Evolutionary conservation across 2,888 invertebrate genomes (phyloP), one percentile per base, ranked within the genome.

Genomic region (Hydrotaea cyrtoneurina): DNA sequence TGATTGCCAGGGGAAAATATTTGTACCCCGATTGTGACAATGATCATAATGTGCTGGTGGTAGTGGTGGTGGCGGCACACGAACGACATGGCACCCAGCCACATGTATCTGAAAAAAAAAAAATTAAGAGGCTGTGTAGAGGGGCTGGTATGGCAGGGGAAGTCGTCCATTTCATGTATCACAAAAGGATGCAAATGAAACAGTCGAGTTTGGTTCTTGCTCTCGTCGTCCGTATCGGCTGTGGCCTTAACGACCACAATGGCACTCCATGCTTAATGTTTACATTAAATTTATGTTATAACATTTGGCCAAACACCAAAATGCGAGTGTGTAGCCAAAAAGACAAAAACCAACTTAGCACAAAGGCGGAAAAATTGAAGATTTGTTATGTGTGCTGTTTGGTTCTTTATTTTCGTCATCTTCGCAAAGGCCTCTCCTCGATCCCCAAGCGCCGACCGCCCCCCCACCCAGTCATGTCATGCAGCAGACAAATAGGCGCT

Each of bases 401-500:
- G n/a, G 80, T 77, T 81, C 31, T 78, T 83, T 80, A 79, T 59
- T 76, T 77, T 81, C 80, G 77, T 71, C 80, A 82, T 85, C 64
- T 75, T 75, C 15, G 46, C 78, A 75, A 19, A 23, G 46, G n/a
- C n/a, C n/a, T n/a, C n/a, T n/a, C n/a, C n/a, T n/a, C n/a, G n/a
- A n/a, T n/a, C n/a, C n/a, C n/a, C n/a, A n/a, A n/a, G n/a, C n/a
- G n/a, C n/a, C n/a, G 23, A 31, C 7, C 31, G 31, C 31, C 31
- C 53, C 31, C 36, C 57, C 31, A 72, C 53, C n/a, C 15, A n/a
- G 50, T n/a, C 50, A 50, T 50, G 50, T 50, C 69, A 73, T 89
- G 90, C 89, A 90, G 89, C 87, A 91, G 90, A 91, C 90, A 90
- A 88, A 87, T 90, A 89, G 90, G 90, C 90, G 90, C 90, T 90